phyloP scores from a whole-genome alignment of 2,888 invertebrate genomes.

The Spodoptera exigua region DNA sequence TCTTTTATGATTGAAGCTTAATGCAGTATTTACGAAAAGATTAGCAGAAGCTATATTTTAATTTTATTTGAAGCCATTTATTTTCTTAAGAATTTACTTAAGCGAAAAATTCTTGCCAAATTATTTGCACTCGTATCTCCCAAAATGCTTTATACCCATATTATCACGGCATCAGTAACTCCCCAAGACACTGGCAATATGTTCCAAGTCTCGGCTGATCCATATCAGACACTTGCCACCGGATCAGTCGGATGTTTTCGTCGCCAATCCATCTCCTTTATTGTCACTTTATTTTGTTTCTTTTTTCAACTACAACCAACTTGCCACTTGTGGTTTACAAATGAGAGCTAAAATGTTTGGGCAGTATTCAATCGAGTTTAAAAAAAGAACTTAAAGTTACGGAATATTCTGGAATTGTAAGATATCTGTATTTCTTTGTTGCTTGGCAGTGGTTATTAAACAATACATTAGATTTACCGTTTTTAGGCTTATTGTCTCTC shows the following conservation, averaged over 20 bases:
- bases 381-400: background rate
- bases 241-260: conserved; percentile 41
- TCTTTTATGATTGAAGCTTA: too few species aligned
- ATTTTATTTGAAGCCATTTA: too few species aligned
- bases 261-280: conserved; percentile 50
- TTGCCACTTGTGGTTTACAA: conserved; percentile 32
- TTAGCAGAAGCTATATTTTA: too few species aligned
- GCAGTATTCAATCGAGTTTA: background rate
- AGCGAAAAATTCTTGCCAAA: background rate
- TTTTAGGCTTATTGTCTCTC: background rate
- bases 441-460: too few species aligned
- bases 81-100: too few species aligned
- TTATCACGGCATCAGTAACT: conserved; percentile 50
- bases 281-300: conserved; percentile 27
- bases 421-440: too few species aligned
- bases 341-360: conserved; percentile 12
- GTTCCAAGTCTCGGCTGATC: conserved; percentile 36
- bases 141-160: conserved; percentile 16
- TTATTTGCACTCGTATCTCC: background rate
- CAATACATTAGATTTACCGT: conserved; percentile 7
- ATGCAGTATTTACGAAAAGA: too few species aligned
- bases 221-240: conserved; percentile 45
- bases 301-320: conserved; percentile 13
- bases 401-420: too few species aligned
- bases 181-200: conserved; percentile 38